phyloP scores from a whole-genome alignment of 2,113 vertebrate species.

The Nyctibius bracteatus region DNA sequence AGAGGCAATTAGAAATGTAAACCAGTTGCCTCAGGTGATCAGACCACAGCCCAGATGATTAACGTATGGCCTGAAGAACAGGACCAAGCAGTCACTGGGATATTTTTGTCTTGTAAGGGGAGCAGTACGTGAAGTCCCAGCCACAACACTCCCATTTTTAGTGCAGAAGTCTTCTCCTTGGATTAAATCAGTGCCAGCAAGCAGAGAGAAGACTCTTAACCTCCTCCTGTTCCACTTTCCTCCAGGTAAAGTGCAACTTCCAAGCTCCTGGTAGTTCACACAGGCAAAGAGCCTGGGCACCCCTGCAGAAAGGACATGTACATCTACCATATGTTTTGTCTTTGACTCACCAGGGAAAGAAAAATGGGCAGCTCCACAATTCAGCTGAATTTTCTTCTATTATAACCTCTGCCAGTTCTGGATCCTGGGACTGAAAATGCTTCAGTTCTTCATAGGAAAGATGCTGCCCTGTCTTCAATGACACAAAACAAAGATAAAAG shows the following conservation, averaged over 20 bases:
- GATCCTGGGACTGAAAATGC: constrained; percentile 68
- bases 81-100: neutral
- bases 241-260: neutral
- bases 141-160: neutral
- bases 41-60: neutral
- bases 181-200: neutral
- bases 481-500: neutral
- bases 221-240: neutral
- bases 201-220: neutral
- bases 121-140: neutral
- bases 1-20: neutral
- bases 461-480: constrained; percentile 64
- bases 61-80: neutral
- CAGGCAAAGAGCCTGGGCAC: neutral
- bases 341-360: constrained; percentile 71
- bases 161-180: neutral
- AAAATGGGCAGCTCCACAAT: constrained; percentile 69
- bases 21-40: neutral
- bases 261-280: neutral
- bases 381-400: constrained; percentile 63
- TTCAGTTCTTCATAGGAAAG: constrained; percentile 66
- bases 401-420: constrained; percentile 64
- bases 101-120: neutral
- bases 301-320: neutral
- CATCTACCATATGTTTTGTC: neutral